Evolutionary conservation across 2,113 vertebrate genomes (phyloP).

Genomic region (rabbit (Oryctolagus cuniculus)): DNA sequence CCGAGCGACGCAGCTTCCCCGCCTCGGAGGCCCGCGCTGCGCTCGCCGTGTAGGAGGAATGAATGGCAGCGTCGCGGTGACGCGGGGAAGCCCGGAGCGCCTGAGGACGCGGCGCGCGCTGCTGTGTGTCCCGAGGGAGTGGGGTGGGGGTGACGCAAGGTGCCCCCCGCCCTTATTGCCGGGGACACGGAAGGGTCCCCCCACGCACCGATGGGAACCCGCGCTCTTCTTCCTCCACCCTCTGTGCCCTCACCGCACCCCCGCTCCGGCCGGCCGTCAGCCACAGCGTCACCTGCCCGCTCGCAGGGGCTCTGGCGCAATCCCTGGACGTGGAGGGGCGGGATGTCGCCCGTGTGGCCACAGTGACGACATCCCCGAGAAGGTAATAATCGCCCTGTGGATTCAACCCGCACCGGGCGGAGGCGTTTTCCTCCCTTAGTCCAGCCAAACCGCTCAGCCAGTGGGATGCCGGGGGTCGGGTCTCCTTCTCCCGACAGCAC

Average conservation of each 20-base stretch:
- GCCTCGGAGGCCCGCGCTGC: neutral
- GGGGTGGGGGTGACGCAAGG: neutral
- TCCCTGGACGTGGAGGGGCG: slow-evolving; percentile 1
- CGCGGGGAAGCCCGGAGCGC: slow-evolving; percentile 67
- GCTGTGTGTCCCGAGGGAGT: neutral
- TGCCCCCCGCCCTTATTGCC: neutral
- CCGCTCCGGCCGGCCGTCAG: neutral
- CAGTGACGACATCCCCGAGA: slow-evolving; percentile 20
- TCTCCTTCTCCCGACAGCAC: neutral
- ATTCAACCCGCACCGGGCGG: neutral
- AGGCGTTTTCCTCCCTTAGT: neutral
- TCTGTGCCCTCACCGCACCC: neutral
- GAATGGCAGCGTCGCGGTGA: slow-evolving; percentile 62
- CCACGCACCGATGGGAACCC: neutral
- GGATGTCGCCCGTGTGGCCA: neutral
- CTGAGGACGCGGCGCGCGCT: slow-evolving; percentile 35
- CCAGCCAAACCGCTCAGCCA: neutral
- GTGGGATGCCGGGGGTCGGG: neutral
- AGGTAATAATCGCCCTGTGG: neutral
- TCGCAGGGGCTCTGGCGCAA: slow-evolving; percentile 42
- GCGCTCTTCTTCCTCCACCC: neutral
- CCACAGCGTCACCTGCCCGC: slow-evolving; percentile 51
- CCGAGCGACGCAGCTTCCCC: neutral
- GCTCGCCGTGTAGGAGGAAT: neutral
- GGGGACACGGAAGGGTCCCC: neutral